Base-by-base conservation (phyloP, 2,113 vertebrate species). In the Athene cunicularia region DNA sequence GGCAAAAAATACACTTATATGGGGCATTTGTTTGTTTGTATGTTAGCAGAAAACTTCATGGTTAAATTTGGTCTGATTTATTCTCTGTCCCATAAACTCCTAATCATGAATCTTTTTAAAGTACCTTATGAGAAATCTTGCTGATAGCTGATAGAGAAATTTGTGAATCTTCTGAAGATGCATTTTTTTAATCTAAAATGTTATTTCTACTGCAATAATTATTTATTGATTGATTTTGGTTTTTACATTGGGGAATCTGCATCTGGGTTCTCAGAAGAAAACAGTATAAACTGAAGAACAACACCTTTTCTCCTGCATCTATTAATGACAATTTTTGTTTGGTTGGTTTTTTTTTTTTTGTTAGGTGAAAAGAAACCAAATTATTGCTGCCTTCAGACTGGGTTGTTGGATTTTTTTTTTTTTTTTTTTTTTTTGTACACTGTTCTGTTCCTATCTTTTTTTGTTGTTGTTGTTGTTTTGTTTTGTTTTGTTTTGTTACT, bases 11-110 rank as follows among this genome's bases (percentile, higher is more conserved):
- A 9, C 1, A 23, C 41, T 94, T 55, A 9, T 14, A 22, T n/a
- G 1, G 18, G 7, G 3, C 0, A 4, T 32, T 71, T 70, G 2
- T 30, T 35, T 75, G 3, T 28, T 63, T 72, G 4, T 24, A 64
- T 79, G 81, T 79, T 74, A 67, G 15, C 13, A 60, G 33, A 64
- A 76, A 64, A 27, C 6, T 37, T 67, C 55, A 23, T 70, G 11
- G 15, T 1, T 74, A 27, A 79, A 77, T 4, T 12, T 82, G 7
- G 0, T 49, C 35, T 60, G 3, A 1, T 59, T 86, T 68, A 79
- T 1, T 43, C 18, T 82, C n/a, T 72, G 35, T 41, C 11, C 2
- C 11, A 55, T 32, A 41, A 80, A 64, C 2, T 43, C 27, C 22
- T 30, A n/a, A 12, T 45, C 1, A 26, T 15, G 17, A 4, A 43